A percentile compares a stretch with the other conserved stretches of the same genome.
Conservation (phyloP, 2,888 invertebrate genomes). For the Choreutis nemorana region DNA sequence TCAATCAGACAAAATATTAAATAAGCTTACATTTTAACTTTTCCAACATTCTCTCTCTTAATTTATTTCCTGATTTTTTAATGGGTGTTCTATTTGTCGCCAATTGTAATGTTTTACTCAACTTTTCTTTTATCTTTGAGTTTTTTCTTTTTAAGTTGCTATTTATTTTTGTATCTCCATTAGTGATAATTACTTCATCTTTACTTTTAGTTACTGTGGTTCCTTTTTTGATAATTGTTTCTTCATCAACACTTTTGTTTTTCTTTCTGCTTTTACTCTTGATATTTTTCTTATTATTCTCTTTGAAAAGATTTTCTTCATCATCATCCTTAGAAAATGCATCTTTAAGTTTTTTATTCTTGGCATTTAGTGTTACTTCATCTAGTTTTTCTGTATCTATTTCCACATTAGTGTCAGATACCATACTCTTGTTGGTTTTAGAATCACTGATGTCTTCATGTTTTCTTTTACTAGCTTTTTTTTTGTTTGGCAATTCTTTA, state of each 20-base stretch:
- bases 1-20: conserved; percentile 1
- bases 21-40: conserved; percentile 70
- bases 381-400: conserved; percentile 28
- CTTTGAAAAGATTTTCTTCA: conserved; percentile 21
- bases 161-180: conserved; percentile 3
- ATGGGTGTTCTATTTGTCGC: conserved; percentile 27
- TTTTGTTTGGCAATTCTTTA: conserved; percentile 7
- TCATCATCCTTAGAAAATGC: conserved; percentile 26
- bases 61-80: conserved; percentile 25
- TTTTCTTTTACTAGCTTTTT: conserved; percentile 5
- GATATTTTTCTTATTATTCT: conserved; percentile 12
- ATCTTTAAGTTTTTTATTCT: conserved; percentile 34
- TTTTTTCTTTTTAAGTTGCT: conserved; percentile 7
- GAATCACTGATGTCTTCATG: conserved; percentile 1
- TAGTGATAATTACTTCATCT: conserved; percentile 3
- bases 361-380: conserved; percentile 29
- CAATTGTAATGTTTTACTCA: conserved; percentile 21
- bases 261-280: conserved; percentile 10
- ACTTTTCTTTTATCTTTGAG: conserved; percentile 22
- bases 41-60: conserved; percentile 73
- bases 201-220: conserved; percentile 4
- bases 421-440: conserved; percentile 7
- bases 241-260: conserved; percentile 4
- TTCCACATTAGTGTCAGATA: conserved; percentile 12
- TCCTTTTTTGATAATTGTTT: conserved; percentile 1